Evolutionary conservation across 2,888 invertebrate genomes (phyloP).

Genomic region (Dione vanillae): DNA sequence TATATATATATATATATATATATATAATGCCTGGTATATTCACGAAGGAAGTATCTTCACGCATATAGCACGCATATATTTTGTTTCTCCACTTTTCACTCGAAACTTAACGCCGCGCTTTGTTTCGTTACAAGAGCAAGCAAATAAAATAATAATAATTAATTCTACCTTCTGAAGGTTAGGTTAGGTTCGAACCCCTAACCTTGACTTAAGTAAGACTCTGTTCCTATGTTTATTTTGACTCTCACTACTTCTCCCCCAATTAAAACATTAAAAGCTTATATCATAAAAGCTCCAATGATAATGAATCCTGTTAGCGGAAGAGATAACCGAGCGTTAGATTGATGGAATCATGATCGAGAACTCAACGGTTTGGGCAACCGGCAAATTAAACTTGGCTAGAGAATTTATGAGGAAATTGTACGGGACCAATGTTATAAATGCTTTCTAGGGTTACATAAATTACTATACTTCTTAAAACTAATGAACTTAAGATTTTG

Average conservation of each 20-base stretch:
- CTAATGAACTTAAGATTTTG: neutral
- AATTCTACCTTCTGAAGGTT: too few species aligned
- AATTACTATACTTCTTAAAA: neutral
- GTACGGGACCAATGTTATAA: neutral
- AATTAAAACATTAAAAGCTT: constrained; percentile 2
- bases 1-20: too few species aligned
- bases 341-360: constrained; percentile 27
- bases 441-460: neutral
- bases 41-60: too few species aligned
- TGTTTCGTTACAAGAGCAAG: too few species aligned
- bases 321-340: constrained; percentile 19
- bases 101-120: too few species aligned
- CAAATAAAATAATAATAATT: too few species aligned
- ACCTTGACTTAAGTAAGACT: too few species aligned
- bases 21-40: too few species aligned
- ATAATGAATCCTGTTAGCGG: constrained; percentile 21
- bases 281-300: constrained; percentile 5
- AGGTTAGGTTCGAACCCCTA: too few species aligned
- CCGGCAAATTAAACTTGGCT: constrained; percentile 26
- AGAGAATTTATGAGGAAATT: constrained; percentile 19
- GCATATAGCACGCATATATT: too few species aligned
- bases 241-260: neutral
- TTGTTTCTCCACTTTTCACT: too few species aligned
- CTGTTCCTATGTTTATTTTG: neutral
- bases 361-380: constrained; percentile 23